phyloP scores from a whole-genome alignment of 2,797 vertebrate species.

The Brachyrhaphis roseni region DNA sequence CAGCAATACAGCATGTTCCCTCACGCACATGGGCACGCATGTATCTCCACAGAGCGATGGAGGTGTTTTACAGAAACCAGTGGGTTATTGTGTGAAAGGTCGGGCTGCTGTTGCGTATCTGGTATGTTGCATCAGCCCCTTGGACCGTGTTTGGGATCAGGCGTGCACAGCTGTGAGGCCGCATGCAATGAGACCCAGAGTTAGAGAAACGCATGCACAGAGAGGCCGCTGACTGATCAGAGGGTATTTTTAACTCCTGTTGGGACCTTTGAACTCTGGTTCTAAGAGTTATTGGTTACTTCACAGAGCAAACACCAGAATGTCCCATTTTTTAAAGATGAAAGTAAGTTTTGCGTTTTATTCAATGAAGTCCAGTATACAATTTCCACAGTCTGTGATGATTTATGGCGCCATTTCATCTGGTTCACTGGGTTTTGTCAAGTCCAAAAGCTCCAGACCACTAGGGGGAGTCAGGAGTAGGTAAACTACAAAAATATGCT shows the following conservation, averaged over 20 bases:
- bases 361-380: not conserved
- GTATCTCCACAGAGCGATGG: conserved; percentile 18
- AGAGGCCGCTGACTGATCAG: conserved; percentile 11
- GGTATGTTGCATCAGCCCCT: conserved; percentile 59
- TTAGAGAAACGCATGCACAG: conserved; percentile 5
- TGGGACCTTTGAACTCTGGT: not conserved
- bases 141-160: conserved; percentile 30
- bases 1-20: conserved; percentile 19
- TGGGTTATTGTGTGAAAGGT: conserved; percentile 81
- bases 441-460: not conserved
- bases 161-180: conserved; percentile 31
- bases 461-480: not conserved
- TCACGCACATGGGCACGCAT: conserved; percentile 55
- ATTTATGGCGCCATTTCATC: not conserved
- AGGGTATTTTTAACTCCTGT: conserved; percentile 32
- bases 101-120: conserved; percentile 55
- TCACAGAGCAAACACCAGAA: conserved; percentile 9
- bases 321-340: not conserved
- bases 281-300: not conserved
- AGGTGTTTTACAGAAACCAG: conserved; percentile 39
- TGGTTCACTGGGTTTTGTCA: not conserved
- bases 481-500: too few relatives aligned
- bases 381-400: not conserved
- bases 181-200: not conserved
- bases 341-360: not conserved